Percentiles rank a stretch among this genome's conserved stretches.
These are phyloP conservation scores for Grallaria varia DNA, from an alignment of 2,113 vertebrate species.

Conservation along the genomic window DNA sequence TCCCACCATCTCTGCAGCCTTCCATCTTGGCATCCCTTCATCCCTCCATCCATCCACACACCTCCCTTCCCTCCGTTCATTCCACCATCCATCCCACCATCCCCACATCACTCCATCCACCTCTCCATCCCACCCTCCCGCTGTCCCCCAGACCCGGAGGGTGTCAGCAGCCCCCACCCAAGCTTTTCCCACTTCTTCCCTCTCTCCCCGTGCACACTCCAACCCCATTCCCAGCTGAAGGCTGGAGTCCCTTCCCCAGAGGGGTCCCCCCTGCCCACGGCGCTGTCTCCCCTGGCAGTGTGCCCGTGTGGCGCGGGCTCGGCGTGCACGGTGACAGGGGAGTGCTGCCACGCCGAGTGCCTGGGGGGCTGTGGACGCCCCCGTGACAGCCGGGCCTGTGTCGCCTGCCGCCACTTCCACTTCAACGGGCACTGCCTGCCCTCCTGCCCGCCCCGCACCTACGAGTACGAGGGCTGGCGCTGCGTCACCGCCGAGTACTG, in stretches of 20 bases:
- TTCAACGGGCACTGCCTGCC: constrained; percentile 74
- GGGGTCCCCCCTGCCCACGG: accelerated
- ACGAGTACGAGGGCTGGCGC: constrained; percentile 79
- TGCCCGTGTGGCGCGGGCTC: constrained; percentile 63
- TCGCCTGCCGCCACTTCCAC: constrained; percentile 79
- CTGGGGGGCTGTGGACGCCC: constrained; percentile 75
- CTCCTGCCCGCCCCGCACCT: constrained; percentile 75
- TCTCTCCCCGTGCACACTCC: accelerated
- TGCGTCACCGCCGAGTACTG: constrained; percentile 76
- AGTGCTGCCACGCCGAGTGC: constrained; percentile 80
- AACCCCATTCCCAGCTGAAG: accelerated
- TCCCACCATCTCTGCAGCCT: background rate
- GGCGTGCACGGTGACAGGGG: constrained; percentile 53
- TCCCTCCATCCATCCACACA: background rate
- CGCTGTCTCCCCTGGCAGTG: constrained; percentile 3
- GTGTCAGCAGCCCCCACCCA: background rate
- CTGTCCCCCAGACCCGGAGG: background rate
- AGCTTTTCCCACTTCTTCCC: background rate
- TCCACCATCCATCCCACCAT: background rate
- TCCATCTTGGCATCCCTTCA: background rate
- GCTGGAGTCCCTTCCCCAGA: accelerated
- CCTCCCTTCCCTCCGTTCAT: no score
- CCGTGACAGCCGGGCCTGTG: constrained; percentile 59
- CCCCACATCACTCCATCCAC: accelerated
- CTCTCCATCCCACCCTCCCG: background rate